A percentile compares a stretch with the other conserved stretches of the same genome.
Conservation (phyloP, 35 echinoderm and acorn worm genomes). For the Heliocidaris erythrogramma region DNA sequence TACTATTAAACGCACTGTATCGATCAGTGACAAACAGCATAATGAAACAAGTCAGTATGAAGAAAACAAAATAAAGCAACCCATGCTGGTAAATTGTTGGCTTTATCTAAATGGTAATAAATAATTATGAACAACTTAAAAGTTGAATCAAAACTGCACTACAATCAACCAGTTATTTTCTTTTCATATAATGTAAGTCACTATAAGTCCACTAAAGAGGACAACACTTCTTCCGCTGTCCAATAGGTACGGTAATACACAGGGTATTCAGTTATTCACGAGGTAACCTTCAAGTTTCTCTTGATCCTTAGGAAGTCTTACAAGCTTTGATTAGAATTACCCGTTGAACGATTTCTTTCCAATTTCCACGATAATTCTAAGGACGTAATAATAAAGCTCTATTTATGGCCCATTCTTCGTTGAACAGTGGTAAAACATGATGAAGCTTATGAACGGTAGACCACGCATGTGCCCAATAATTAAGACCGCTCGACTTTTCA, state of each 20-base stretch:
- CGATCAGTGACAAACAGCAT: no score
- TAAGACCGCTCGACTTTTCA: background rate
- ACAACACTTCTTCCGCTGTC: background rate
- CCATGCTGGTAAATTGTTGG: no score
- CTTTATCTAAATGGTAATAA: background rate
- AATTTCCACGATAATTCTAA: background rate
- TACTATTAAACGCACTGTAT: no score
- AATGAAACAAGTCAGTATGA: no score
- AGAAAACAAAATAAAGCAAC: no score
- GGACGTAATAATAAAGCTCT: background rate
- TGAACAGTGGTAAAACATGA: background rate
- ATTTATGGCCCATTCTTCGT: background rate
- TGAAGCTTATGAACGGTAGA: background rate
- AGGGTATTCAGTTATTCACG: background rate
- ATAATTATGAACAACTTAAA: background rate
- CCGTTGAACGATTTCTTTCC: conserved; percentile 2
- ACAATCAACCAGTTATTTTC: background rate
- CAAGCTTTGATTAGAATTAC: background rate
- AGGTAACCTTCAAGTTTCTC: background rate
- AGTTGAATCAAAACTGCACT: background rate
- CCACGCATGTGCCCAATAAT: background rate
- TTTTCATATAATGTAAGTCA: background rate
- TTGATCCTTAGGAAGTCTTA: background rate
- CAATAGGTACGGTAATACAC: no score
- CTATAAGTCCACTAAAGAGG: background rate